Evolutionary conservation across 2,113 vertebrate genomes (phyloP), one percentile per base, ranked within the genome.

Genomic region (Mungos mungo): DNA sequence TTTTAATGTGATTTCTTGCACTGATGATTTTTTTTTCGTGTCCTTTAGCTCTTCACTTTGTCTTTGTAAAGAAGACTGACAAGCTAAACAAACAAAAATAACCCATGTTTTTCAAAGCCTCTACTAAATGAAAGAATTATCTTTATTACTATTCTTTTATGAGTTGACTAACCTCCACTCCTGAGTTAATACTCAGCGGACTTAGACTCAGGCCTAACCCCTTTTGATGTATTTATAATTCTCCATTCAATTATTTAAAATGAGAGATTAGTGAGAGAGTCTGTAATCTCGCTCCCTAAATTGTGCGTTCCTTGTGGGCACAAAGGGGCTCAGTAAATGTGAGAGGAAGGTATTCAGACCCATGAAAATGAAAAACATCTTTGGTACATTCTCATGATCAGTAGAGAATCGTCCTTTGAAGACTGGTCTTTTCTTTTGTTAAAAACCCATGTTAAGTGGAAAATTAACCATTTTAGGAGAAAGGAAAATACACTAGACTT

Each of bases 1-100:
- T 96, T 98, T 98, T 97, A 98, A 89, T 97, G 31, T 80, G 96
- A 97, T 82, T 94, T 97, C 41, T 68, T 10, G 7, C 98, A 93
- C 98, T 94, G 45, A 41, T 81, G 85, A 93, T 33, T 85, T 60
- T 76, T 95, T 92, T 88, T 91, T 35, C 38, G 1, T 93, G 27
- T 79, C 89, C 97, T 97, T 97, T 94, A 96, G 93, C 81, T 35
- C 94, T 95, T 97, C 29, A 25, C 96, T 98, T 93, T 97, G 47
- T 96, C 68, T 87, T 88, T 63, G 71, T 45, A 93, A 82, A 97
- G 86, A 97, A 92, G 21, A 95, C 12, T 65, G 66, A 96, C 57
- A 87, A 87, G 83, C n/a, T 60, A 79, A 82, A 45, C 33, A 60
- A 96, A 95, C 68, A 92, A 13, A 92, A 95, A 63, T 57, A 97